A percentile compares a stretch with the other conserved stretches of the same genome.
These are phyloP conservation scores for Eubucco bourcierii DNA, from an alignment of 2,113 vertebrate species.

Conservation along the genomic window DNA sequence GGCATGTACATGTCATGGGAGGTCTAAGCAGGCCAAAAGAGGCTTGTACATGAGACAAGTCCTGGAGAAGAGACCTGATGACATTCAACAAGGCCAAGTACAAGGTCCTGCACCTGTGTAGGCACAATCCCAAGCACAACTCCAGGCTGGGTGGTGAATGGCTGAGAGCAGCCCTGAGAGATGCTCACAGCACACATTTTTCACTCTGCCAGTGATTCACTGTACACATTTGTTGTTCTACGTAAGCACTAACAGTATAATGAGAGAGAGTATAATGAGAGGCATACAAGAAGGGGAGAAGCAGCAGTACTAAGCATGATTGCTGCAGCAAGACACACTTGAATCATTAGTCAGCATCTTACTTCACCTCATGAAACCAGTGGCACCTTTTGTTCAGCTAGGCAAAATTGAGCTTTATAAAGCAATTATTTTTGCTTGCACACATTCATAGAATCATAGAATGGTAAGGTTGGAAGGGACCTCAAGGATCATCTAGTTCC, in stretches of 20 bases:
- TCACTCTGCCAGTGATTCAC: not conserved
- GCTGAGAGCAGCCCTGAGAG: not conserved
- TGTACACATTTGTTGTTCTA: not conserved
- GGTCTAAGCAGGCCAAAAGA: no score
- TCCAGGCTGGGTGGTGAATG: no score
- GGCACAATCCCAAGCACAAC: no score
- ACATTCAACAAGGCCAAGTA: no score
- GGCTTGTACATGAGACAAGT: not conserved
- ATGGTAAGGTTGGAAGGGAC: no score
- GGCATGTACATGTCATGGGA: no score
- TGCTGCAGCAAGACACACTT: not conserved
- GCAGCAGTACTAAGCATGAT: accelerated
- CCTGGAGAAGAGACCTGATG: not conserved
- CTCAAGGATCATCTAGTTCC: no score
- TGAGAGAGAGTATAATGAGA: not conserved
- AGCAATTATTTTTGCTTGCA: not conserved
- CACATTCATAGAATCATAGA: no score
- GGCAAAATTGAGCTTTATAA: not conserved
- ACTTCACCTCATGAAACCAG: not conserved
- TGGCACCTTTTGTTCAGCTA: not conserved
- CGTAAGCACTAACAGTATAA: not conserved
- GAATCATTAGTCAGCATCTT: not conserved
- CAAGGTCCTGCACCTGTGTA: no score
- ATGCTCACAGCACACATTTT: not conserved
- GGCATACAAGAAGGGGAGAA: not conserved